Evolutionary conservation across 2,113 vertebrate species (phyloP), one percentile per base, ranked within the genome.

Genomic region (Carlito syrichta): DNA sequence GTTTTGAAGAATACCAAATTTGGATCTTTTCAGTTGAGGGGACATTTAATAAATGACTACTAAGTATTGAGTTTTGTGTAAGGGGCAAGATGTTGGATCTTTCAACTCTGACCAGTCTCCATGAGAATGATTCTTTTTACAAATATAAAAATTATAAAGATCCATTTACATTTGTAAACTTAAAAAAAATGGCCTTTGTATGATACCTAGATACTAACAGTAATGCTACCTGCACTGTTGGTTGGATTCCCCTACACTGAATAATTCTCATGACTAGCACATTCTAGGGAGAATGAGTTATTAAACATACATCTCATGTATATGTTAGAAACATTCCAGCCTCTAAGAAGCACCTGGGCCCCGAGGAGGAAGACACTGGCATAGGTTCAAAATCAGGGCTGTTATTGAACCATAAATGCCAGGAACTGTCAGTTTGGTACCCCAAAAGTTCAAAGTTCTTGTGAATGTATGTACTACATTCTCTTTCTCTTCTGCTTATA

Each of bases 1-100:
- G 76, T 14, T 86, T 69, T 63, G 68, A 69, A 87, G 83, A 74
- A 83, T 52, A 62, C 52, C 91, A 50, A 27, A 19, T 91, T 94
- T 56, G 71, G n/a, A 77, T 88, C 85, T 82, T 0, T 45, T 76
- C 22, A 16, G 22, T 17, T 32, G 60, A 87, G 60, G 89, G 38
- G 43, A 77, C n/a, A 58, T 88, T 92, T 71, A 77, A 52, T 69
- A 74, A 87, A 63, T 66, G 77, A 85, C 82, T 45, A 2, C 23
- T 66, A 23, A 66, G 23, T 48, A 43, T 45, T 40, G 32, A 58
- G 62, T 52, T 89, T 40, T 94, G 3, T 45, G 43, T 81, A 40
- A 58, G 19, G n/a, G 43, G 48, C 22, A 35, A 83, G 22, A 30
- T 35, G 10, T 19, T 78, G 45, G 58, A 81, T 68, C 63, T 78